Conservation (phyloP, 2,888 invertebrate genomes). For the Zootermopsis nevadensis region DNA sequence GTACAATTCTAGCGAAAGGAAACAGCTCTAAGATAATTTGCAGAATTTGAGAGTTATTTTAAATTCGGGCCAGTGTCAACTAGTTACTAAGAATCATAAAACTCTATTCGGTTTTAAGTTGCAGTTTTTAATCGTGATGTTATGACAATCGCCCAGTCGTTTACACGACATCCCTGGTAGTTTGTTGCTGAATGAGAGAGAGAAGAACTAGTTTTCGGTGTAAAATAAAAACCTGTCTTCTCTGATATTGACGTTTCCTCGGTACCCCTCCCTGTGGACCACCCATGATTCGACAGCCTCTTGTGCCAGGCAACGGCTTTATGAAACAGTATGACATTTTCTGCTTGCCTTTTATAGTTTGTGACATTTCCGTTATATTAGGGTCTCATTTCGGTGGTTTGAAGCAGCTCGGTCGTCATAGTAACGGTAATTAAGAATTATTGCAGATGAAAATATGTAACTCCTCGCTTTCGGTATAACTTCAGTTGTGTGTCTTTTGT, state of each 20-base stretch:
- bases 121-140: neutral
- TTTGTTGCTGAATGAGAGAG: neutral
- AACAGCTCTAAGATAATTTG: no score
- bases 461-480: no score
- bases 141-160: neutral
- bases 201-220: neutral
- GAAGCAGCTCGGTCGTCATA: no score
- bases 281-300: neutral
- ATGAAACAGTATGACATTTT: neutral
- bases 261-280: neutral
- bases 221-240: neutral
- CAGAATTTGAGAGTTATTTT: no score
- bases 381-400: no score
- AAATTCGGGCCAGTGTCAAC: neutral
- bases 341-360: neutral
- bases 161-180: conserved; percentile 2
- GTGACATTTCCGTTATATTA: no score
- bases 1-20: no score
- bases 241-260: neutral
- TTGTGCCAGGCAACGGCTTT: neutral
- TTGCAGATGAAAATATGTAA: no score
- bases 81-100: conserved; percentile 14
- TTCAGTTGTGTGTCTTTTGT: no score
- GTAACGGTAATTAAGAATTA: no score
- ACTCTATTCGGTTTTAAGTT: neutral